Base-by-base conservation (phyloP, 2,113 vertebrate genomes). In the Entomyzon cyanotis region DNA sequence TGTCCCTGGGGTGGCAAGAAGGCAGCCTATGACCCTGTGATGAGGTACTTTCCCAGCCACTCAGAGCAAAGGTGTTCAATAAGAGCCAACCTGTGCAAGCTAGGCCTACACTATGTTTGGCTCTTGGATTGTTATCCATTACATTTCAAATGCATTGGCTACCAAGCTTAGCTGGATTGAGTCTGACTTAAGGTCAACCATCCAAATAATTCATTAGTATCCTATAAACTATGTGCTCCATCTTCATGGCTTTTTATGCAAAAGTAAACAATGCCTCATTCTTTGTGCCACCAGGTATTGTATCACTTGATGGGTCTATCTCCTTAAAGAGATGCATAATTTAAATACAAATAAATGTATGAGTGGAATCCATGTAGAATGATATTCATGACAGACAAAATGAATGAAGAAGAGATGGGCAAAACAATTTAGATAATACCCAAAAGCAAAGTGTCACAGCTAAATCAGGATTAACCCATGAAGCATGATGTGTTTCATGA, bases 391-490 rank as follows among this genome's bases (percentile, higher is more conserved):
- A 90, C 12, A 93, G 79, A 77, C 37, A 94, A 80, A 92, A 81
- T 49, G 63, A 90, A 91, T 64, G 58, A 90, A 64, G 80, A 84
- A 81, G 69, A 83, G 58, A 83, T 76, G 58, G 90, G 53, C 58
- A 90, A 95, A 96, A 89, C 87, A 93, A 96, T 93, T 93, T 81
- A 90, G 86, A 90, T 96, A 96, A 94, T 93, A 88, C 68, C 37
- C 37, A 71, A 94, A 92, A 93, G 49, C 69, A 95, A 93, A 90
- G 83, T 80, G 10, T 71, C 80, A 64, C 69, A 87, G 77, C 44
- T 93, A 95, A 95, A 89, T 89, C 88, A 91, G 94, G 88, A 96
- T 95, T 96, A 93, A 96, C 73, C 83, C 90, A 84, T 77, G 93
- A 83, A 95, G 64, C 90, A 90, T 52, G 35, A 77, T 74, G 47